phyloP scores from a whole-genome alignment of 2,797 vertebrate genomes.

The Sternotherus odoratus region DNA sequence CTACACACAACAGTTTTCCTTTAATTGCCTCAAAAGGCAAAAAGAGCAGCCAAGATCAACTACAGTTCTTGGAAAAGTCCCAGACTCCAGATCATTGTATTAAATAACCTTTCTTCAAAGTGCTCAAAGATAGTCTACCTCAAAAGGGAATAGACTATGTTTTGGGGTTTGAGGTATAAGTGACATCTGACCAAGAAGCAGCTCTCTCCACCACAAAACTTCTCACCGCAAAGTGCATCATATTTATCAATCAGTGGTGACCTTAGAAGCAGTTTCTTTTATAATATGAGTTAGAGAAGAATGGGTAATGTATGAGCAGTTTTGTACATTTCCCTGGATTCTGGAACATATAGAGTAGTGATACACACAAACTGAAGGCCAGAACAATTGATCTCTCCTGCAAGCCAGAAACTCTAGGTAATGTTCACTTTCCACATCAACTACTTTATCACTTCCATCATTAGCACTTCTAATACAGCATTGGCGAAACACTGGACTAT shows the following conservation, averaged over 20 bases:
- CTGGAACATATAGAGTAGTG: neutral
- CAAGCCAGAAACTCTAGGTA: neutral
- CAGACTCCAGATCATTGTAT: neutral
- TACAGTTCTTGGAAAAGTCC: constrained; percentile 1
- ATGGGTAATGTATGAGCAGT: neutral
- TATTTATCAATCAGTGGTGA: accelerated
- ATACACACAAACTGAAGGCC: neutral
- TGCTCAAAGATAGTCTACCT: neutral
- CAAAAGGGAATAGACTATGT: accelerated
- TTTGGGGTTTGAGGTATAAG: neutral
- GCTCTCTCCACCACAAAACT: neutral
- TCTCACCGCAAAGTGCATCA: neutral
- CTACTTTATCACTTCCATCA: neutral
- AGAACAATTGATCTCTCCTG: neutral
- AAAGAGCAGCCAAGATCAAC: constrained; percentile 13
- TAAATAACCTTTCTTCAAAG: constrained; percentile 6
- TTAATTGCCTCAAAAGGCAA: neutral
- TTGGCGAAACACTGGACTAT: neutral
- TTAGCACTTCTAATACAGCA: neutral
- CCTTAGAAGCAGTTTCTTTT: neutral
- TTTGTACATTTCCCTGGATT: neutral
- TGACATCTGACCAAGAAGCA: constrained; percentile 29
- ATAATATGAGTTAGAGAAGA: neutral
- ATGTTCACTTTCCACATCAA: neutral
- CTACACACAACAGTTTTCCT: neutral